phyloP scores from a whole-genome alignment of 2,113 vertebrate genomes.

The Campylorhamphus procurvoides region DNA sequence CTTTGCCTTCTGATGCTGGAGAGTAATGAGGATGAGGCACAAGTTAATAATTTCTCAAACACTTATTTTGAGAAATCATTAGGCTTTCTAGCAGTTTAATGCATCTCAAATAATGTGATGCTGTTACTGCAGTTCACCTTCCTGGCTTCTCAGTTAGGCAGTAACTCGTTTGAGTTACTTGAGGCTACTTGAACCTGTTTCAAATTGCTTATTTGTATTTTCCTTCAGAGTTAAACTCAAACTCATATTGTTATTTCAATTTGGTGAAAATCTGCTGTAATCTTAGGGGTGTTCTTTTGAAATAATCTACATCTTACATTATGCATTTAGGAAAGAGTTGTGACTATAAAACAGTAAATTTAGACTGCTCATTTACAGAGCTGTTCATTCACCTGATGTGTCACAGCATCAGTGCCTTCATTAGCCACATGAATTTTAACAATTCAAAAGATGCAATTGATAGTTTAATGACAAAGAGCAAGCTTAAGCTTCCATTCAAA shows the following conservation, averaged over 20 bases:
- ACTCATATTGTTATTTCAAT: not conserved
- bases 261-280: not conserved
- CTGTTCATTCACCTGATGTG: not conserved
- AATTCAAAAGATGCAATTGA: not conserved
- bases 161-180: not conserved
- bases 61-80: not conserved
- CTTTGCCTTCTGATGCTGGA: not conserved
- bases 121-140: not conserved
- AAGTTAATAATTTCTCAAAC: not conserved
- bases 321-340: not conserved
- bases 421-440: not conserved
- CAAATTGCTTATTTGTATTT: not conserved
- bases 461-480: not conserved
- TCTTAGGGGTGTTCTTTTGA: not conserved
- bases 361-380: not conserved
- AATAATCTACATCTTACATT: not conserved
- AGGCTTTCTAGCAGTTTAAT: not conserved
- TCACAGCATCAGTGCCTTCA: conserved; percentile 5
- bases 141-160: not conserved
- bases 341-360: not conserved
- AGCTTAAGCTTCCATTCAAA: conserved; percentile 6
- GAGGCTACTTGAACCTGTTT: not conserved
- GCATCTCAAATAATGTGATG: not conserved
- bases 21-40: not conserved
- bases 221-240: not conserved